These are phyloP conservation scores for Xenopus laevis DNA, from an alignment of 2,113 vertebrate genomes.

Conservation along the genomic window DNA sequence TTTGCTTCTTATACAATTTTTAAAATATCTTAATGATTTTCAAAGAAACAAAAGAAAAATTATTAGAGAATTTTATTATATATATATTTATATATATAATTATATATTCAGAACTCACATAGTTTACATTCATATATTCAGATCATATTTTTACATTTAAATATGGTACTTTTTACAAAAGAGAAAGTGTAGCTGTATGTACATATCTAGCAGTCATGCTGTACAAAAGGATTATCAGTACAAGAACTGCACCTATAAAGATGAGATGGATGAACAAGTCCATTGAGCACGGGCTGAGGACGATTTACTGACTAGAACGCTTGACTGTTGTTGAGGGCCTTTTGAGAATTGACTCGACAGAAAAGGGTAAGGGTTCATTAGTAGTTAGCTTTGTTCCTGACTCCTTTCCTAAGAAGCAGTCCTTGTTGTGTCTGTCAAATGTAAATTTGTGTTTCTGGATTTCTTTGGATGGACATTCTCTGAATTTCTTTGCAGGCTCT, in stretches of 20 bases:
- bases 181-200: slow-evolving; percentile 56
- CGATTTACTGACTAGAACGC: slow-evolving; percentile 70
- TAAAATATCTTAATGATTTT: neutral
- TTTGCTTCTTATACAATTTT: too few species aligned
- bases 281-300: neutral
- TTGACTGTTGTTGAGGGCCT: slow-evolving; percentile 73
- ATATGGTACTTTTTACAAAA: slow-evolving; percentile 48
- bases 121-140: slow-evolving; percentile 50
- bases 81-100: slow-evolving; percentile 27
- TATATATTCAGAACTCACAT: slow-evolving; percentile 28
- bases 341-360: slow-evolving; percentile 94
- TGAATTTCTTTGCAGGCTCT: slow-evolving; percentile 78
- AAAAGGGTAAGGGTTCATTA: slow-evolving; percentile 85
- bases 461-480: slow-evolving; percentile 73
- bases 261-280: neutral
- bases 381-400: slow-evolving; percentile 72
- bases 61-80: slow-evolving; percentile 33
- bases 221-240: slow-evolving; percentile 52
- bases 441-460: slow-evolving; percentile 66
- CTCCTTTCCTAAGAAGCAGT: slow-evolving; percentile 74
- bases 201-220: slow-evolving; percentile 45
- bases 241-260: slow-evolving; percentile 47
- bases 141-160: slow-evolving; percentile 54
- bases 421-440: slow-evolving; percentile 73
- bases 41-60: slow-evolving; percentile 5